phyloP scores from a whole-genome alignment of 2,888 invertebrate genomes.

The Nysson spinosus region DNA sequence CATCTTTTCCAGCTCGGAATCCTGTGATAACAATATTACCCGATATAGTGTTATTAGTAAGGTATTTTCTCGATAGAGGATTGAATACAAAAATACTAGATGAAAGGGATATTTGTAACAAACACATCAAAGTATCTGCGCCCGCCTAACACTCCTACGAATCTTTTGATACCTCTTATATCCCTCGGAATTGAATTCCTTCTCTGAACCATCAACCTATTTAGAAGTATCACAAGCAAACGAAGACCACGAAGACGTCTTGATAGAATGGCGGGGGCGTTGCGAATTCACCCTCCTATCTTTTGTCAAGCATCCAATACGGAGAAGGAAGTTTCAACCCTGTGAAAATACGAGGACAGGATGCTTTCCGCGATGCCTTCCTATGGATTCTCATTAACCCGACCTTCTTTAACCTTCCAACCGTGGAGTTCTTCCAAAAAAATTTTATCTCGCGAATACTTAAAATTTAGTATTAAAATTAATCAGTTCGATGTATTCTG shows the following conservation, averaged over 20 bases:
- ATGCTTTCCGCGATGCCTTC: slow-evolving; percentile 22
- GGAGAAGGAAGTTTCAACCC: slow-evolving; percentile 3
- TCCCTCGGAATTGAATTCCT: background rate
- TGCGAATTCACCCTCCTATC: background rate
- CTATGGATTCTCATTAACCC: slow-evolving; percentile 22
- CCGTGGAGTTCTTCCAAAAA: too few species aligned
- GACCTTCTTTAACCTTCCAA: too few species aligned
- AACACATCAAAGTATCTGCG: too few species aligned
- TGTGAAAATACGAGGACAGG: slow-evolving; percentile 12
- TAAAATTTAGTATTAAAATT: too few species aligned
- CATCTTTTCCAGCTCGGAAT: too few species aligned
- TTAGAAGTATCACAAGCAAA: slow-evolving; percentile 7
- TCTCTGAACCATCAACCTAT: background rate
- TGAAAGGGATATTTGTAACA: too few species aligned
- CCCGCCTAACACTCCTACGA: background rate
- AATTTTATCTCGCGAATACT: too few species aligned
- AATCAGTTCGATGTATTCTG: too few species aligned
- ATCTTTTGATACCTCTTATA: slow-evolving; percentile 17
- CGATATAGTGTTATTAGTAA: too few species aligned
- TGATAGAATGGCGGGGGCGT: slow-evolving; percentile 3
- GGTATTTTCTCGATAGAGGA: too few species aligned
- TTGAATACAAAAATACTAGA: too few species aligned
- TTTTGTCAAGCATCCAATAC: slow-evolving; percentile 4
- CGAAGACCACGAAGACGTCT: slow-evolving; percentile 4
- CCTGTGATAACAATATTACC: too few species aligned